Evolutionary conservation across 2,797 vertebrate genomes (phyloP).

Genomic region (Anguilla pacifica): DNA sequence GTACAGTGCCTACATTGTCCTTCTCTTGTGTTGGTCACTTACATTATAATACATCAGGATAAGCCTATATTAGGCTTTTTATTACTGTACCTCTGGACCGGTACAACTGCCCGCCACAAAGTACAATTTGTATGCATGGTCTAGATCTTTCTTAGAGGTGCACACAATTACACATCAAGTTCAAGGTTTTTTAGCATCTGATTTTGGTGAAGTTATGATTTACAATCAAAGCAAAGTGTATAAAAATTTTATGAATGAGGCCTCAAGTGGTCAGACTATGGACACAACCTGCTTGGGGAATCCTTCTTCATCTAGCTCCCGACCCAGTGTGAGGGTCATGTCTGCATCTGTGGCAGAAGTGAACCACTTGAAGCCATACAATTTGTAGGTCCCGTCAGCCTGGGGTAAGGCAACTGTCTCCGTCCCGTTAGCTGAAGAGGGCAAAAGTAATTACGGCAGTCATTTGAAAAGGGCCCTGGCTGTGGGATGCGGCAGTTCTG

Average conservation of each 20-base stretch:
- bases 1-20: no score
- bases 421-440: slow-evolving; percentile 70
- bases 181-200: background rate
- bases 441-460: background rate
- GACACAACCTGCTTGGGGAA: slow-evolving; percentile 59
- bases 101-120: no score
- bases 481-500: background rate
- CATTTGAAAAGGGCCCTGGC: background rate
- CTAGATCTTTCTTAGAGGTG: background rate
- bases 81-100: no score
- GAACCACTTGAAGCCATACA: slow-evolving; percentile 88
- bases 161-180: background rate
- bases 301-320: slow-evolving; percentile 69
- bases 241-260: background rate
- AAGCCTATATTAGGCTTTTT: no score
- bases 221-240: background rate
- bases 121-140: no score
- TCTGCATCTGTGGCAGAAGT: slow-evolving; percentile 86
- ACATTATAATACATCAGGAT: no score
- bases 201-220: background rate
- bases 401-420: slow-evolving; percentile 80
- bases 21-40: no score
- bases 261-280: background rate
- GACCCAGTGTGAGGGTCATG: slow-evolving; percentile 80
- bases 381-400: slow-evolving; percentile 73